Percentiles rank a stretch among this genome's conserved stretches.
phyloP scores from a whole-genome alignment of 1,140 invertebrate genomes.

The Lepidurus arcticus region DNA sequence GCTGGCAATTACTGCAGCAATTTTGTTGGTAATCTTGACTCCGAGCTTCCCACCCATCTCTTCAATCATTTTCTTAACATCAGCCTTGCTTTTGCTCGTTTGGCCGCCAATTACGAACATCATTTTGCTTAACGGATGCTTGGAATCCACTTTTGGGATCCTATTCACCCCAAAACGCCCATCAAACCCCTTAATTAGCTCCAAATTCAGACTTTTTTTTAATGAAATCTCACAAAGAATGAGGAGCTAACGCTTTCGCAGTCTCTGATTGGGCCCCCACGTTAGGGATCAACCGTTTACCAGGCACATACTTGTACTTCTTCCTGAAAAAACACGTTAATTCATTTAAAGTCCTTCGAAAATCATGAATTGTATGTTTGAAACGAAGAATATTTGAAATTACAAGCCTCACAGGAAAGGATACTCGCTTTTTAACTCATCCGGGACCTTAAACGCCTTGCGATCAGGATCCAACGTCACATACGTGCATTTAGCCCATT shows the following conservation, averaged over 20 bases:
- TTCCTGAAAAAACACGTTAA: constrained; percentile 43
- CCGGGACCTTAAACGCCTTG: constrained; percentile 65
- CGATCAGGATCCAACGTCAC: constrained; percentile 66
- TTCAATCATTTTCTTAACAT: constrained; percentile 61
- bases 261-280: constrained; percentile 41
- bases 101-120: constrained; percentile 69
- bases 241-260: not conserved
- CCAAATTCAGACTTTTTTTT: not conserved
- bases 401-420: constrained; percentile 53
- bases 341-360: constrained; percentile 8
- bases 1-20: constrained; percentile 70
- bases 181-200: not conserved
- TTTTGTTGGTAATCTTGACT: constrained; percentile 57
- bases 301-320: constrained; percentile 60
- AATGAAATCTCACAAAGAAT: not conserved
- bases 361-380: not conserved
- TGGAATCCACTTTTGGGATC: constrained; percentile 3
- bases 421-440: constrained; percentile 54
- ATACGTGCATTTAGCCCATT: constrained; percentile 84
- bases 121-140: constrained; percentile 64
- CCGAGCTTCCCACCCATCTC: constrained; percentile 68
- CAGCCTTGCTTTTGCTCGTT: constrained; percentile 53
- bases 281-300: constrained; percentile 54
- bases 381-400: constrained; percentile 18
- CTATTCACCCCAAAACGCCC: not conserved